A percentile compares a stretch with the other conserved stretches of the same genome.
phyloP scores from a whole-genome alignment of 2,888 invertebrate genomes.

The Euclidia mi region DNA sequence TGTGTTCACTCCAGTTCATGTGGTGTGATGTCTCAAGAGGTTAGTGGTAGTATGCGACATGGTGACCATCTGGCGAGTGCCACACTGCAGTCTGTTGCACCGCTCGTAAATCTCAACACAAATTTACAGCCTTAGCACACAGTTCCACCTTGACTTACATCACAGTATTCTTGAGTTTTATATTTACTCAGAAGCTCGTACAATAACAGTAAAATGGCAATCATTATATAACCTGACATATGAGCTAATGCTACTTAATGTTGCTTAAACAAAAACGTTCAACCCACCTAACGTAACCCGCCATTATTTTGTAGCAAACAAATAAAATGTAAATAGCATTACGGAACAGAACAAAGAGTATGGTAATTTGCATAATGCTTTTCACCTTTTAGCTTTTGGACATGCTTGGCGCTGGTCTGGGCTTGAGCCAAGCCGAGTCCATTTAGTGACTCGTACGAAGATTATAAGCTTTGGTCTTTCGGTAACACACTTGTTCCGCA shows the following conservation, averaged over 20 bases:
- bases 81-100: slow-evolving; percentile 62
- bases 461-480: slow-evolving; percentile 82
- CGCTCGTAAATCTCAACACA: slow-evolving; percentile 69
- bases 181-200: background rate
- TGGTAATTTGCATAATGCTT: slow-evolving; percentile 87
- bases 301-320: slow-evolving; percentile 80
- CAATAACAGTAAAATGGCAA: slow-evolving; percentile 25
- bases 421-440: slow-evolving; percentile 83
- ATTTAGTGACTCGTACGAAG: slow-evolving; percentile 77
- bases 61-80: slow-evolving; percentile 64
- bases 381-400: slow-evolving; percentile 85
- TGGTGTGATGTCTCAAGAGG: slow-evolving; percentile 14
- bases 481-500: slow-evolving; percentile 41
- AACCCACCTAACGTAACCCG: slow-evolving; percentile 63
- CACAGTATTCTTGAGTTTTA: slow-evolving; percentile 3
- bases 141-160: slow-evolving; percentile 20
- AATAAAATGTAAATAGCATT: slow-evolving; percentile 85
- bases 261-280: slow-evolving; percentile 68
- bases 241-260: slow-evolving; percentile 65
- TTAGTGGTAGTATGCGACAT: slow-evolving; percentile 51
- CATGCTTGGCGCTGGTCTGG: slow-evolving; percentile 74
- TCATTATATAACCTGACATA: slow-evolving; percentile 43
- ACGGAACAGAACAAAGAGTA: slow-evolving; percentile 85
- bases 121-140: slow-evolving; percentile 63
- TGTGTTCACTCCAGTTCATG: background rate